phyloP scores from a whole-genome alignment of 2,888 invertebrate species.

The Chouioia cunea region DNA sequence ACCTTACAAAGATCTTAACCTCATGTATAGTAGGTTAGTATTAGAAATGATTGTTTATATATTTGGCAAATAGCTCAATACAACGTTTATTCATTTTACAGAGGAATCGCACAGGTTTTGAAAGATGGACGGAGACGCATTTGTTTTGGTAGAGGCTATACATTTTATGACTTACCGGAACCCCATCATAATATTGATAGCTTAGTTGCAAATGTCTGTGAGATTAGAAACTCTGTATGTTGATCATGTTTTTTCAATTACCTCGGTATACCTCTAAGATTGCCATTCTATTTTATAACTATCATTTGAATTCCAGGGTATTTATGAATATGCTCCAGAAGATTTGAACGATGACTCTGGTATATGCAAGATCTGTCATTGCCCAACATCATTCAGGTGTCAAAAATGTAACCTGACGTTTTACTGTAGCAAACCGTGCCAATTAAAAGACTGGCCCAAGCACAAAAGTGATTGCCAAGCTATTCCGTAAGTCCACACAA shows the following conservation, averaged over 20 bases:
- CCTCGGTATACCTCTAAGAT: not conserved
- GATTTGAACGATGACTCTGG: conserved; percentile 48
- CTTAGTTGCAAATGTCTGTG: conserved; percentile 52
- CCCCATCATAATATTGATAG: conserved; percentile 50
- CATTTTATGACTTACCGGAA: conserved; percentile 57
- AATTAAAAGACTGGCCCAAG: conserved; percentile 58
- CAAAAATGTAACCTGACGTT: conserved; percentile 51
- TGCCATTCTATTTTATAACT: conserved; percentile 5
- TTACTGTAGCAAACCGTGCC: conserved; percentile 61
- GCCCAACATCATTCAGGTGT: conserved; percentile 52
- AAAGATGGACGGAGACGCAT: conserved; percentile 59
- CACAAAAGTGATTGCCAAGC: conserved; percentile 57
- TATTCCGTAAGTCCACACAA: conserved; percentile 57
- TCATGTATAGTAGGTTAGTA: conserved; percentile 61
- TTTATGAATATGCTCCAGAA: conserved; percentile 57
- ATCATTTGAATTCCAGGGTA: conserved; percentile 48
- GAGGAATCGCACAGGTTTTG: conserved; percentile 56
- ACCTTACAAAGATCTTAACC: conserved; percentile 53
- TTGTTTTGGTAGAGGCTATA: conserved; percentile 62
- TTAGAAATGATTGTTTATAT: not conserved
- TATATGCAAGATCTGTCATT: conserved; percentile 54
- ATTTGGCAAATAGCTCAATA: too few species aligned
- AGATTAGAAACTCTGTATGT: conserved; percentile 50
- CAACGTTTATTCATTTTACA: conserved; percentile 36
- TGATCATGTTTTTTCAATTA: not conserved